phyloP scores from a whole-genome alignment of 2,797 vertebrate genomes.

The Smutsia gigantea region DNA sequence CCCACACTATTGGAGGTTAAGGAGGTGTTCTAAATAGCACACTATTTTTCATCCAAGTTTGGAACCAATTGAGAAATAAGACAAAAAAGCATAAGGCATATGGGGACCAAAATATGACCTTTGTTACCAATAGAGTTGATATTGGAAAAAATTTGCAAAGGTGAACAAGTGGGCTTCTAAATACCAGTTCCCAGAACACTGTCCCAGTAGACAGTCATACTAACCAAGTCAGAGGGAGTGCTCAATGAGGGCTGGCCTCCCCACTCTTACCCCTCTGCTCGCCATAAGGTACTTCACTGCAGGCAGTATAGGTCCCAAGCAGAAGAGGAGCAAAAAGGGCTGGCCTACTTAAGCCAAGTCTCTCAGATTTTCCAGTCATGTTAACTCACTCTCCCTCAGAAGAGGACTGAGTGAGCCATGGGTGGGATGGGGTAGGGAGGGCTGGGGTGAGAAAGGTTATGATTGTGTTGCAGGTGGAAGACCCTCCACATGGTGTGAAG shows the following conservation, averaged over 20 bases:
- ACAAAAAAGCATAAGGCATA: not conserved
- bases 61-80: not conserved
- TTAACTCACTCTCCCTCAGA: constrained; percentile 2
- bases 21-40: not conserved
- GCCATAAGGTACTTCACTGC: not conserved
- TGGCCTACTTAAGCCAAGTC: not conserved
- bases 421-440: not conserved
- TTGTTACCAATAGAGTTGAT: not conserved
- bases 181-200: not conserved
- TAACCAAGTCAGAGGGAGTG: not conserved
- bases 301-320: not conserved
- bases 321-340: not conserved
- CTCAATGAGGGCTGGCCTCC: not conserved
- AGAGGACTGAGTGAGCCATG: not conserved
- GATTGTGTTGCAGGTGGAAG: not conserved
- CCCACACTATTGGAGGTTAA: not conserved
- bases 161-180: not conserved
- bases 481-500: not conserved
- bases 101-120: not conserved
- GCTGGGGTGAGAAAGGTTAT: not conserved
- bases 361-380: not conserved
- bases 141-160: not conserved
- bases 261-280: not conserved
- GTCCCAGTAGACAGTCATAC: not conserved
- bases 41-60: not conserved